These are phyloP conservation scores for Ceyx margarethae DNA, from an alignment of 2,113 vertebrate species.

Conservation along the genomic window DNA sequence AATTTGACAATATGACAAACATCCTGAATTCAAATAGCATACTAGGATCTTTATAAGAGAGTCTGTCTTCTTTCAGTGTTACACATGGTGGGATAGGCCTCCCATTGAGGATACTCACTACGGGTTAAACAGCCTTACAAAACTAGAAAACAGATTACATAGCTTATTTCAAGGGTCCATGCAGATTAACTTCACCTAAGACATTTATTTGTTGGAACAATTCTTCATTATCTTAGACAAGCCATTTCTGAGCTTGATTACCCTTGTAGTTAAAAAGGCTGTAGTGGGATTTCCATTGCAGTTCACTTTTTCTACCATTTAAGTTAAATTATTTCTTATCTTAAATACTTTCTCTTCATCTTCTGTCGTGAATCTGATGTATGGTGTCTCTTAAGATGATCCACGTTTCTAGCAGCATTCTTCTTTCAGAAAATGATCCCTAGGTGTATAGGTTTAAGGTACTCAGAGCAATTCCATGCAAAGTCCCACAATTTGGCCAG, in stretches of 20 bases:
- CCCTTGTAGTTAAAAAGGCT: not conserved
- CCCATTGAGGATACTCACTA: not conserved
- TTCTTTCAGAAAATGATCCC: not conserved
- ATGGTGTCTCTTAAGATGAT: not conserved
- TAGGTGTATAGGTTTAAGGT: not conserved
- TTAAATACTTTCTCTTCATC: not conserved
- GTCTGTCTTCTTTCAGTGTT: not conserved
- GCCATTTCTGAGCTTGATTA: not conserved
- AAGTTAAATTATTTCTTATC: not conserved
- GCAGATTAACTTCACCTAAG: not conserved
- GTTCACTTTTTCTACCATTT: not conserved
- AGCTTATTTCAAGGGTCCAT: accelerated
- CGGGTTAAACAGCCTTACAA: not conserved
- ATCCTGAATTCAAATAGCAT: not conserved
- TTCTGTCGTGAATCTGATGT: not conserved
- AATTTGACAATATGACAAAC: not conserved
- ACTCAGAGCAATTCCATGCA: not conserved
- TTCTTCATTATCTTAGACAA: not conserved
- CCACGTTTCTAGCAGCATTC: not conserved
- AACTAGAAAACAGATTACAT: not conserved
- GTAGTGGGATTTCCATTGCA: not conserved
- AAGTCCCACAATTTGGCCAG: not conserved
- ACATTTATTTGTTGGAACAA: not conserved
- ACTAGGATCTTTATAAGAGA: not conserved
- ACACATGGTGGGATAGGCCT: not conserved